Evolutionary conservation across 2,888 invertebrate genomes (phyloP), one percentile per base, ranked within the genome.

Genomic region (Osedax frankpressi): DNA sequence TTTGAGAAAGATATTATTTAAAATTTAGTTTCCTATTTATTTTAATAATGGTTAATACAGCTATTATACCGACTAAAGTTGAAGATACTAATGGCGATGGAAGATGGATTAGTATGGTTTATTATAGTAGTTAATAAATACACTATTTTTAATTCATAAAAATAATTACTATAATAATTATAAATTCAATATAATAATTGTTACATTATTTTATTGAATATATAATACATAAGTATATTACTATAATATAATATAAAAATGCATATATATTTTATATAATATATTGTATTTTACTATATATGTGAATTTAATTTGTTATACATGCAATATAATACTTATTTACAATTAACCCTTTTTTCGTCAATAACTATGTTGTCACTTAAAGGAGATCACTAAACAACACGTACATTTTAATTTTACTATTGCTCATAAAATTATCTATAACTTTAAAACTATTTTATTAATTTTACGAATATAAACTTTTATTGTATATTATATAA

Each of bases 31-130:
- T n/a, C n/a, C n/a, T n/a, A n/a, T n/a, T n/a, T n/a, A n/a, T n/a
- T n/a, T n/a, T n/a, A n/a, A 44, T 2, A 70, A 28, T 24, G 28
- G 28, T 26, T 25, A 69, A 71, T 24, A 28, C 19, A 28, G 28
- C 28, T 25, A 70, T 27, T 26, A 28, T 28, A 28, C 25, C 24
- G 11, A 88, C 89, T 79, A 85, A 88, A 79, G 89, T 92, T 78
- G 86, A 88, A 76, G 92, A 93, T 86, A 86, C 87, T 68, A 91
- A 91, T 80, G 92, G 92, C 71, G 93, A 93, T 86, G 90, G 90
- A 80, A 87, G 93, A 81, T 92, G 92, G 92, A 88, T 91, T 84
- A 90, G 90, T 84, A 89, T 91, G 85, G 89, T 89, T 86, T 83
- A 74, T 73, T n/a, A 28, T 27, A 3, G 25, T 25, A n/a, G n/a